Percentiles rank a stretch among this genome's conserved stretches.
These are phyloP conservation scores for Adrianichthys oophorus DNA, from an alignment of 2,797 vertebrate genomes.

Conservation along the genomic window DNA sequence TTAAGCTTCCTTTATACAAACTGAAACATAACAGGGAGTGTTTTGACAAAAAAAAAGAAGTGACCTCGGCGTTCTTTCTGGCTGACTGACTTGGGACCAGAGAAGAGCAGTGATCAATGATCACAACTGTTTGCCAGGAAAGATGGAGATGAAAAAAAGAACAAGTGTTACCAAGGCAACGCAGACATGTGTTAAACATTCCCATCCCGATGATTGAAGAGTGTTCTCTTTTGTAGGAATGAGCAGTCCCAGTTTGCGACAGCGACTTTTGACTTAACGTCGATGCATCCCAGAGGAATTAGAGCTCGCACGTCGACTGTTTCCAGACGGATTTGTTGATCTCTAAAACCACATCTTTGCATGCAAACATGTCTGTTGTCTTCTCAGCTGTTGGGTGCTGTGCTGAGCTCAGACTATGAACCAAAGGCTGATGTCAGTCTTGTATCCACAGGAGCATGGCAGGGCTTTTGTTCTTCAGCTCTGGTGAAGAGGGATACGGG, in stretches of 20 bases:
- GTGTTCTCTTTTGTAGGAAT: conserved; percentile 38
- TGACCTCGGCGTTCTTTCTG: conserved; percentile 8
- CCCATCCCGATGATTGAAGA: conserved; percentile 53
- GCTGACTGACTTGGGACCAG: conserved; percentile 24
- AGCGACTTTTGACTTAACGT: conserved; percentile 26
- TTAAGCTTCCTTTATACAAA: conserved; percentile 5
- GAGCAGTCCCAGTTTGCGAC: conserved; percentile 33
- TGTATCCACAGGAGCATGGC: background rate
- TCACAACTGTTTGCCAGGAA: conserved; percentile 27
- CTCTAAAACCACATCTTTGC: conserved; percentile 13
- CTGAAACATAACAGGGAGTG: conserved; percentile 8
- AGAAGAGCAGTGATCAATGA: conserved; percentile 29
- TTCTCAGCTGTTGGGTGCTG: conserved; percentile 16
- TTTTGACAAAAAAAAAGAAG: background rate
- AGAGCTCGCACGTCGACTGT: conserved; percentile 10
- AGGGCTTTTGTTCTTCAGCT: conserved; percentile 25
- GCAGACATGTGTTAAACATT: conserved; percentile 53
- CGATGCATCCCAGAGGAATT: conserved; percentile 26
- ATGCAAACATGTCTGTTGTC: conserved; percentile 11
- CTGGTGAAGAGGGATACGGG: background rate
- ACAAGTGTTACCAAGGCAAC: conserved; percentile 57
- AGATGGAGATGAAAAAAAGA: background rate
- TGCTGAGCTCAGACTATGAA: conserved; percentile 3
- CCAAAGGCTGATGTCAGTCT: conserved; percentile 10
- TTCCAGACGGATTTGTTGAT: background rate